Percentiles rank a stretch among this genome's conserved stretches.
Evolutionary conservation across 2,113 vertebrate species (phyloP).

Genomic region (Sialia sialis): DNA sequence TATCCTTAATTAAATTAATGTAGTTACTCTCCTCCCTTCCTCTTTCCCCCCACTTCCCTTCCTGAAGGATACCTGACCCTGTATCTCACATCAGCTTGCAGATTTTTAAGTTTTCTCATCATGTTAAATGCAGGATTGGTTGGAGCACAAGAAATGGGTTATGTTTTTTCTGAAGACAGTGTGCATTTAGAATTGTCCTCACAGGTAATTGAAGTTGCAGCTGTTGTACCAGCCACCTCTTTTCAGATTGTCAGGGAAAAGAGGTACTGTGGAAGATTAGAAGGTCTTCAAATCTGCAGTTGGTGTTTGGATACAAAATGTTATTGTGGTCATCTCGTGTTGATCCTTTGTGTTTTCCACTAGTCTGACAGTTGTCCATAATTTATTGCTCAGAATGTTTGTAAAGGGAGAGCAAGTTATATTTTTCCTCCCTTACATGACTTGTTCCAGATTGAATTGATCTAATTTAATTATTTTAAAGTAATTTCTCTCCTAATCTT

Average conservation of each 20-base stretch:
- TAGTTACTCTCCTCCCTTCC: not conserved
- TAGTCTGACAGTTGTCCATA: not conserved
- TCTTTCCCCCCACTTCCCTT: not conserved
- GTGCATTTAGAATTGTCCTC: not conserved
- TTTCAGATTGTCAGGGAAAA: not conserved
- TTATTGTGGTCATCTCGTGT: fast-evolving
- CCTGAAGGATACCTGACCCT: not conserved
- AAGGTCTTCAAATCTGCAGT: not conserved
- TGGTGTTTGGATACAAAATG: not conserved
- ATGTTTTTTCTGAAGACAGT: not conserved
- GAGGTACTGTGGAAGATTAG: not conserved
- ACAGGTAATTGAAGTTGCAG: not conserved
- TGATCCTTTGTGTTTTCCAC: not conserved
- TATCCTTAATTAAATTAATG: slow-evolving; percentile 15
- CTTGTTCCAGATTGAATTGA: not conserved
- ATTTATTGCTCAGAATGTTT: not conserved
- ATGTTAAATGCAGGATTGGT: not conserved
- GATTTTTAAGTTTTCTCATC: not conserved
- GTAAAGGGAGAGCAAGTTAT: not conserved
- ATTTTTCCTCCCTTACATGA: not conserved
- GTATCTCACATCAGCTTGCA: not conserved
- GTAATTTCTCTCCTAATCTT: not conserved
- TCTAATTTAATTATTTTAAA: not conserved
- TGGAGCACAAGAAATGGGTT: not conserved
- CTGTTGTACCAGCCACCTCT: not conserved